These are phyloP conservation scores for Tinamus guttatus DNA, from an alignment of 2,113 vertebrate genomes.

Conservation along the genomic window DNA sequence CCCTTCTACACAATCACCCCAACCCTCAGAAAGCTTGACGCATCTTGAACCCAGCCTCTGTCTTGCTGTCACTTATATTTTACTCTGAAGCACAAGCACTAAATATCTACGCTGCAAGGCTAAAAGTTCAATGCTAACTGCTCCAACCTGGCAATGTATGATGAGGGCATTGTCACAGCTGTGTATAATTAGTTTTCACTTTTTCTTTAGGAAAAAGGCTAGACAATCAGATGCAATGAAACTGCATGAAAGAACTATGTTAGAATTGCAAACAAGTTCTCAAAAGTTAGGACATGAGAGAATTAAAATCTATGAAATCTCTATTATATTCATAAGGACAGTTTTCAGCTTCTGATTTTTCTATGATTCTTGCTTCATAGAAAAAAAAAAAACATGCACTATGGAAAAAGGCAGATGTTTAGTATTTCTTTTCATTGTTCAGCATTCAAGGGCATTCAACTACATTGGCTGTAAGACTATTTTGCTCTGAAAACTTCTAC, in stretches of 20 bases:
- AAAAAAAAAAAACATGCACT: background rate
- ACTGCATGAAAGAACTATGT: background rate
- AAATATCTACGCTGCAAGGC: background rate
- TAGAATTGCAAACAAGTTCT: background rate
- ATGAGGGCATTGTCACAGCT: background rate
- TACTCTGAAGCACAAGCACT: background rate
- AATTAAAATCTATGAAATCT: background rate
- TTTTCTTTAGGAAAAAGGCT: background rate
- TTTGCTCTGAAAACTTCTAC: background rate
- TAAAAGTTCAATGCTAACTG: background rate
- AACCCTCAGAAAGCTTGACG: constrained; percentile 1
- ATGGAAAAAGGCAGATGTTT: background rate
- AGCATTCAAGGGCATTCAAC: background rate
- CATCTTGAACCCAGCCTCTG: background rate
- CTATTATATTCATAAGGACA: background rate
- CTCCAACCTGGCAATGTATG: background rate
- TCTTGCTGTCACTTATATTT: constrained; percentile 22
- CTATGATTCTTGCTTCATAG: background rate
- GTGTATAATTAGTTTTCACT: background rate
- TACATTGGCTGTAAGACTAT: background rate
- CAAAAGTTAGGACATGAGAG: background rate
- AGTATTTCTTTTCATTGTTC: background rate
- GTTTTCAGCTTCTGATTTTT: background rate
- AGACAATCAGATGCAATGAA: background rate
- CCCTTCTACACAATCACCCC: background rate